Evolutionary conservation across 2,113 vertebrate genomes (phyloP), one percentile per base, ranked within the genome.

Genomic region (Nibea albiflora): DNA sequence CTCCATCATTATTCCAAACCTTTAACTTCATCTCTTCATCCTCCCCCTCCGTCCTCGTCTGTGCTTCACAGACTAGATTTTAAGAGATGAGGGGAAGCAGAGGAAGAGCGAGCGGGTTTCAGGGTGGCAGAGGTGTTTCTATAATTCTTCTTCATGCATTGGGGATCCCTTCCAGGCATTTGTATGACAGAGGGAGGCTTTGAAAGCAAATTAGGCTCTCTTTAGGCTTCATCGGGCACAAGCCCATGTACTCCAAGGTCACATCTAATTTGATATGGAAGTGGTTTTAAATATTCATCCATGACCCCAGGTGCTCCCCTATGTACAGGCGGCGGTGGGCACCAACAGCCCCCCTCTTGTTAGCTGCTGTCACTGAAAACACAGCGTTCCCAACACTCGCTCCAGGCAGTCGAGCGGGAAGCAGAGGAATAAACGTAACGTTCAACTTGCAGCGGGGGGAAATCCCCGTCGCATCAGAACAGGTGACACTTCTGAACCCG

Each of bases 251-350:
- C 82, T 90, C 87, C 89, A 93, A 93, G 90, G 93, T 94, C 91
- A 92, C 78, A 47, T 84, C 88, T 93, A 93, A 94, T 94, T 94
- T 87, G 86, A 92, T 86, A 77, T 80, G 81, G 84, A 88, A 88
- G 81, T 66, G 79, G 42, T 91, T 87, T 93, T 84, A 91, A 95
- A 94, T 92, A 94, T 94, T 93, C 90, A 93, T 91, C 87, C 77
- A 61, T 91, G 90, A 92, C 92, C 91, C 85, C 79, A 69, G 88
- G 90, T 92, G 89, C 71, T 92, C 83, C 78, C 60, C 65, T 42
- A 66, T 80, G 75, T 86, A 67, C 74, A 60, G 60, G 28, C 24
- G 26, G 58, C 2, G 5, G 57, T 5, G 52, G 76, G 65, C 70
- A 68, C 42, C 72, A 65, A 60, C 64, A 50, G 58, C 47, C 52